Evolutionary conservation across 2,113 vertebrate species (phyloP), one percentile per base, ranked within the genome.

Genomic region (Sylvilagus bachmani): DNA sequence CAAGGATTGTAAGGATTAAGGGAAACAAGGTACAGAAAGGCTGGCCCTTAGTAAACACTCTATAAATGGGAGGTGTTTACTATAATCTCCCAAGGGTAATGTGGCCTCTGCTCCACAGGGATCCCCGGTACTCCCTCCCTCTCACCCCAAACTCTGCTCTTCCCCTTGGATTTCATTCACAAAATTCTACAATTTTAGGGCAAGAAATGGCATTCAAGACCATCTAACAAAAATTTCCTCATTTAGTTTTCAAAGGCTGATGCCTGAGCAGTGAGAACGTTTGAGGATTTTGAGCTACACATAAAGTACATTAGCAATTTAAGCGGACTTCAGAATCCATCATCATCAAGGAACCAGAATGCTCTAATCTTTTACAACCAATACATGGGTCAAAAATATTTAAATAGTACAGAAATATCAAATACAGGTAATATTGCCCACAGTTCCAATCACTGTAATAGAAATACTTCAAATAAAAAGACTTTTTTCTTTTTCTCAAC

Each of bases 1-100:
- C n/a, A 84, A 66, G 80, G 66, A 44, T 55, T 95, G 44, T 62
- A 92, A 95, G 73, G 77, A 93, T 93, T 73, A 96, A 75, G 62
- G 31, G 31, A 90, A 91, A 83, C 69, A 94, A 89, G 64, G 58
- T 86, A 70, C 12, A 31, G 5, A 73, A 89, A 80, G 67, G 36
- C 73, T 33, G 38, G 44, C 33, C 29, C 49, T 92, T 75, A 61
- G 71, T 71, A 80, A 93, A 82, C 82, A 89, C 89, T 69, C 90
- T 66, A 36, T 84, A 94, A 92, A 84, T 25, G 22, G 6, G 62
- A 55, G 62, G 71, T 89, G 77, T 90, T 95, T 94, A 81, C 82
- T 67, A 81, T 62, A 67, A 87, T 6, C 73, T 86, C 64, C 62
- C 49, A 8, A 61, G 33, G n/a, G 17, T 73, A n/a, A 66, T 9